Conservation (phyloP, 1,140 invertebrate species). For the Rhopalosiphum maidis region DNA sequence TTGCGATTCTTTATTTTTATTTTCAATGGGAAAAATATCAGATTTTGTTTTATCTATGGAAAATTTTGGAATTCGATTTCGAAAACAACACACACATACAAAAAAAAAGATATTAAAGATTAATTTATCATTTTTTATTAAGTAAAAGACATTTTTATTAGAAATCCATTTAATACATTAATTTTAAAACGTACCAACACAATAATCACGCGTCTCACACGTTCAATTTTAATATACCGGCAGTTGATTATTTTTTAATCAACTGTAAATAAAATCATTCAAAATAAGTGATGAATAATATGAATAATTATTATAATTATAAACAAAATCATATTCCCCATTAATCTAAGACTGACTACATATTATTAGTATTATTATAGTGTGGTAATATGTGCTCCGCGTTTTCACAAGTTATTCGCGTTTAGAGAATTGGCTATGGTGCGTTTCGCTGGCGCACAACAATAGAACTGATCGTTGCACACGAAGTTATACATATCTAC, state of each 20-base stretch:
- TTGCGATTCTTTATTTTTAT: neutral
- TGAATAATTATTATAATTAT: neutral
- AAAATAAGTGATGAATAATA: neutral
- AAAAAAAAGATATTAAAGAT: neutral
- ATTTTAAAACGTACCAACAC: neutral
- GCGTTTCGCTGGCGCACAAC: neutral
- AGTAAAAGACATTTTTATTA: neutral
- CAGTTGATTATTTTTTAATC: neutral
- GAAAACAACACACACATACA: neutral
- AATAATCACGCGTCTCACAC: too few species aligned
- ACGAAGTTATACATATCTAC: constrained; percentile 25
- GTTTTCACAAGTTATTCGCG: neutral
- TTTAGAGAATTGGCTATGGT: neutral
- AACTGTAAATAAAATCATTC: neutral
- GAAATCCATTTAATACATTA: neutral
- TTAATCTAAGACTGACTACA: neutral
- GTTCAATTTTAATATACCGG: neutral
- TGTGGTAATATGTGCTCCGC: neutral
- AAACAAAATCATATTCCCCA: neutral
- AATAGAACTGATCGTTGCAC: constrained; percentile 51
- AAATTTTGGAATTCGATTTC: neutral
- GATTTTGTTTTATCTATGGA: neutral
- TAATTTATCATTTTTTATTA: neutral
- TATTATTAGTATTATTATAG: neutral
- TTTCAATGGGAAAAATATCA: neutral